These are phyloP conservation scores for Paracanthobrama guichenoti DNA, from an alignment of 2,113 vertebrate species.

Conservation along the genomic window DNA sequence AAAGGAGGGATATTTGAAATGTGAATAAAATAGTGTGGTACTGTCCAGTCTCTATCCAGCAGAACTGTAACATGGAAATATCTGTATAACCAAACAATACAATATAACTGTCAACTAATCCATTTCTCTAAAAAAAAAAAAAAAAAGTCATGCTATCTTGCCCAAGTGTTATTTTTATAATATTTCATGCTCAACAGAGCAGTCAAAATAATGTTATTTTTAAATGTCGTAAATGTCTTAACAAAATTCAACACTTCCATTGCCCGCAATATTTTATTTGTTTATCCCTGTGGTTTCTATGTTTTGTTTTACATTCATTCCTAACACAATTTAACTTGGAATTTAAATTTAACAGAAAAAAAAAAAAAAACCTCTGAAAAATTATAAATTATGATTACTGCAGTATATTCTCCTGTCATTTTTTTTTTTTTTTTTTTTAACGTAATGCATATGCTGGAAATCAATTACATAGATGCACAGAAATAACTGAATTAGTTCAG, in stretches of 20 bases:
- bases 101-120: neutral
- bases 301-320: constrained; percentile 5
- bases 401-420: neutral
- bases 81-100: neutral
- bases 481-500: neutral
- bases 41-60: neutral
- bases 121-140: neutral
- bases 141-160: neutral
- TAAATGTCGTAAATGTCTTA: neutral
- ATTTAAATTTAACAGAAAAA: neutral
- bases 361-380: neutral
- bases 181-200: neutral
- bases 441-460: neutral
- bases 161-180: neutral
- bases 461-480: neutral
- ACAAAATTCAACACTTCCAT: neutral
- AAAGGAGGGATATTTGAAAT: neutral
- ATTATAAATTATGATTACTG: neutral
- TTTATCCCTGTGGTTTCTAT: constrained; percentile 7
- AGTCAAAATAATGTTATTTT: neutral
- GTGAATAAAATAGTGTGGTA: neutral
- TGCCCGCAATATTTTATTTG: constrained; percentile 3
- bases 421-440: no score
- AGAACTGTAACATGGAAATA: neutral
- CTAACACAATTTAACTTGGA: neutral